Percentiles rank a stretch among this genome's conserved stretches.
Conservation (phyloP, 2,888 invertebrate species). For the Tetragonula carbonaria region DNA sequence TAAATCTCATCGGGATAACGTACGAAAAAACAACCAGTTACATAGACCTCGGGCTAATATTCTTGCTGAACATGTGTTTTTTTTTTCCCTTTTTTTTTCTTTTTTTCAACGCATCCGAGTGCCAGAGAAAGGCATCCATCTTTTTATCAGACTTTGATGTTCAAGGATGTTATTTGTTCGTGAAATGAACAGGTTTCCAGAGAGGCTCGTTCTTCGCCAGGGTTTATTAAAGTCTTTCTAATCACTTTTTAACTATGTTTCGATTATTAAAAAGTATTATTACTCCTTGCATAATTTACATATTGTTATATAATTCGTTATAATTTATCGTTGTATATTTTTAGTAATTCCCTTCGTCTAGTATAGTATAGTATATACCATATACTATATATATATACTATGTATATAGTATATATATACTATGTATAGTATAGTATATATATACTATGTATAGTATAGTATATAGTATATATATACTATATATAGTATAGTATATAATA, state of each 20-base stretch:
- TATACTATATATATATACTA: too few species aligned
- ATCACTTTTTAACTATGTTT: background rate
- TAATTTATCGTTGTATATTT: too few species aligned
- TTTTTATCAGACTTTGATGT: background rate
- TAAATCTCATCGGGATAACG: conserved; percentile 59
- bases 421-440: too few species aligned
- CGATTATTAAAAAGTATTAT: background rate
- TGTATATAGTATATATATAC: too few species aligned
- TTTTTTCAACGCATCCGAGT: conserved; percentile 5
- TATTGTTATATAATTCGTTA: too few species aligned
- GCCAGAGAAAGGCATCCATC: conserved; percentile 18
- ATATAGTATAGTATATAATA: too few species aligned
- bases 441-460: too few species aligned
- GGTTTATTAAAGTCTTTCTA: background rate
- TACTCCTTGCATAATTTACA: too few species aligned
- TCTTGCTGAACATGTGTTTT: conserved; percentile 57
- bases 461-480: too few species aligned
- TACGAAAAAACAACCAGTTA: conserved; percentile 43
- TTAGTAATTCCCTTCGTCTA: too few species aligned
- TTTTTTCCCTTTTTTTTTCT: too few species aligned
- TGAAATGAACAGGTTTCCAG: background rate
- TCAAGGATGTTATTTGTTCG: background rate
- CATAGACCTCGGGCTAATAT: conserved; percentile 46
- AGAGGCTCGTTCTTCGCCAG: background rate
- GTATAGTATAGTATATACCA: too few species aligned